Evolutionary conservation across 2,888 invertebrate genomes (phyloP).

Genomic region (Brachyopa scutellaris): DNA sequence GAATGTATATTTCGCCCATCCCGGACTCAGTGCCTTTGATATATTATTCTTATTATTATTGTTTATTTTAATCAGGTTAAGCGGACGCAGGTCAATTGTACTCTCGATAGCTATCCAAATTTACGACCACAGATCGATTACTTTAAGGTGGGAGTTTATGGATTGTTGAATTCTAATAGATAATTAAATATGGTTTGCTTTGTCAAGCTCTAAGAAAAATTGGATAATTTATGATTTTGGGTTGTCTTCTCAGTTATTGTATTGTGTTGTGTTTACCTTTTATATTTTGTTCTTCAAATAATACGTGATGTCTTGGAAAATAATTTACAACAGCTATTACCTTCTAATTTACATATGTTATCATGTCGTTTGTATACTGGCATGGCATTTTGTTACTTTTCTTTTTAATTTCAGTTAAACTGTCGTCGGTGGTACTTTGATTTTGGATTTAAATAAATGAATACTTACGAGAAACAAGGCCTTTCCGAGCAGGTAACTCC

Average conservation of each 20-base stretch:
- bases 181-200: slow-evolving; percentile 20
- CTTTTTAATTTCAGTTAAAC: neutral
- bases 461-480: slow-evolving; percentile 85
- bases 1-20: slow-evolving; percentile 27
- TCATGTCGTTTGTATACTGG: neutral
- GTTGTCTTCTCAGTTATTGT: slow-evolving; percentile 6
- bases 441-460: neutral
- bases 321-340: neutral
- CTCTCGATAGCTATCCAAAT: slow-evolving; percentile 29
- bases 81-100: slow-evolving; percentile 11
- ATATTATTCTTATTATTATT: neutral
- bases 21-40: slow-evolving; percentile 12
- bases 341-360: neutral
- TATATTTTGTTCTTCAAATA: neutral
- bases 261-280: neutral
- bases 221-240: slow-evolving; percentile 40
- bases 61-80: slow-evolving; percentile 31
- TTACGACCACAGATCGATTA: slow-evolving; percentile 41
- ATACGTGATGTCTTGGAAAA: neutral
- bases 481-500: slow-evolving; percentile 86
- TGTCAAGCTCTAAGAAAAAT: slow-evolving; percentile 10
- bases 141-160: slow-evolving; percentile 27
- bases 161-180: slow-evolving; percentile 21
- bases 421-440: neutral
- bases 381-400: neutral